phyloP scores from a whole-genome alignment of 1,140 invertebrate genomes.

The Drosophila repletoides region DNA sequence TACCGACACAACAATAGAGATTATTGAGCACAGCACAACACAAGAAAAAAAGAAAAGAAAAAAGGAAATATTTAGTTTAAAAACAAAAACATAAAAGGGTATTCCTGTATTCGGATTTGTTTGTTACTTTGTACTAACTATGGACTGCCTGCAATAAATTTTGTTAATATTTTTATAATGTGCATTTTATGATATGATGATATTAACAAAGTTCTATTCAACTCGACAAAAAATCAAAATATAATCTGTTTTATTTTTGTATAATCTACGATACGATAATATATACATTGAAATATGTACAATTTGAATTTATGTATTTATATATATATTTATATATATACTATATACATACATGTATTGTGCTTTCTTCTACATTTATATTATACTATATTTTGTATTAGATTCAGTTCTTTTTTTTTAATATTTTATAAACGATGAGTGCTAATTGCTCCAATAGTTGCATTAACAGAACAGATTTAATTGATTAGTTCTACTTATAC shows the following conservation, averaged over 20 bases:
- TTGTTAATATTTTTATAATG: conserved; percentile 80
- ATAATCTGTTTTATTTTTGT: conserved; percentile 81
- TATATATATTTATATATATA: conserved; percentile 52
- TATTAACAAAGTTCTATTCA: conserved; percentile 80
- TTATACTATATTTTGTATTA: conserved; percentile 40
- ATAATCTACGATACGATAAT: conserved; percentile 59
- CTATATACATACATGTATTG: conserved; percentile 9
- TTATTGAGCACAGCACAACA: conserved; percentile 43
- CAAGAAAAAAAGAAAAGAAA: too few species aligned
- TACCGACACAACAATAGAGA: conserved; percentile 21
- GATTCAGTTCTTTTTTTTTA: conserved; percentile 24
- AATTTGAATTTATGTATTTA: conserved; percentile 27
- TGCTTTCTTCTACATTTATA: conserved; percentile 14
- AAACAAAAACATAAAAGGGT: conserved; percentile 36
- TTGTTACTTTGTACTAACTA: conserved; percentile 78
- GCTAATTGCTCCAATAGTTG: conserved; percentile 44
- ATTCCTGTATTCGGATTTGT: conserved; percentile 71
- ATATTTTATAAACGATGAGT: conserved; percentile 34
- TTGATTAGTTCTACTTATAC: conserved; percentile 36
- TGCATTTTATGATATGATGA: conserved; percentile 75
- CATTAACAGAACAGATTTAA: conserved; percentile 41
- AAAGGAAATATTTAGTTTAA: conserved; percentile 29
- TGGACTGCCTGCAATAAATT: conserved; percentile 81
- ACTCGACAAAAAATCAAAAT: conserved; percentile 78
- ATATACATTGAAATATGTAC: conserved; percentile 36